A percentile compares a stretch with the other conserved stretches of the same genome.
These are phyloP conservation scores for Tadarida brasiliensis DNA, from an alignment of 2,797 vertebrate genomes.

Conservation along the genomic window DNA sequence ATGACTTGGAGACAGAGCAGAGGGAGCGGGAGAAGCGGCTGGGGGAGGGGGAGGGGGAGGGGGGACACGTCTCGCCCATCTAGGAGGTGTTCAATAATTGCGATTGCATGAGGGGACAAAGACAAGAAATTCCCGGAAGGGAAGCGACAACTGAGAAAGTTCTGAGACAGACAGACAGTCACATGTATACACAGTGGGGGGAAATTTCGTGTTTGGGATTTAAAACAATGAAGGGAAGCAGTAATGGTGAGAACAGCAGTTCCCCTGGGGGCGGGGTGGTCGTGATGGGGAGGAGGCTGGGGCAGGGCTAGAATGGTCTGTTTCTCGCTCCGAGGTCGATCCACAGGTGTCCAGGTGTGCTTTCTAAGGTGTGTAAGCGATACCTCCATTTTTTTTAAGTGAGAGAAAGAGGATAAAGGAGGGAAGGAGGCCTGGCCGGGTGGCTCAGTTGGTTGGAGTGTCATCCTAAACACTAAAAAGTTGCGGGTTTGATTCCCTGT, in stretches of 20 bases:
- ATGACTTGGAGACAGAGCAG: background rate
- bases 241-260: accelerated
- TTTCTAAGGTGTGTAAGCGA: background rate
- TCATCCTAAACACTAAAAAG: no score
- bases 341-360: background rate
- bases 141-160: background rate
- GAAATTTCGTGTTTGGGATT: background rate
- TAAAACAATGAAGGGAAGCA: background rate
- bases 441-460: no score
- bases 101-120: slow-evolving; percentile 31
- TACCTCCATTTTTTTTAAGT: background rate
- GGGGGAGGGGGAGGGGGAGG: background rate
- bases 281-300: accelerated
- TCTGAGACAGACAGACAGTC: slow-evolving; percentile 50
- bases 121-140: background rate
- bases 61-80: background rate
- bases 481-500: no score
- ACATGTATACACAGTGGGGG: background rate
- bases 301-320: background rate
- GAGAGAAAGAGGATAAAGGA: slow-evolving; percentile 25
- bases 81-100: background rate
- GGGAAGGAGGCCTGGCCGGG: background rate
- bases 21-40: background rate
- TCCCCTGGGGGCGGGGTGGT: background rate
- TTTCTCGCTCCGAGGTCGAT: background rate